Conservation (phyloP, 2,888 invertebrate species). For the Orthosia incerta region DNA sequence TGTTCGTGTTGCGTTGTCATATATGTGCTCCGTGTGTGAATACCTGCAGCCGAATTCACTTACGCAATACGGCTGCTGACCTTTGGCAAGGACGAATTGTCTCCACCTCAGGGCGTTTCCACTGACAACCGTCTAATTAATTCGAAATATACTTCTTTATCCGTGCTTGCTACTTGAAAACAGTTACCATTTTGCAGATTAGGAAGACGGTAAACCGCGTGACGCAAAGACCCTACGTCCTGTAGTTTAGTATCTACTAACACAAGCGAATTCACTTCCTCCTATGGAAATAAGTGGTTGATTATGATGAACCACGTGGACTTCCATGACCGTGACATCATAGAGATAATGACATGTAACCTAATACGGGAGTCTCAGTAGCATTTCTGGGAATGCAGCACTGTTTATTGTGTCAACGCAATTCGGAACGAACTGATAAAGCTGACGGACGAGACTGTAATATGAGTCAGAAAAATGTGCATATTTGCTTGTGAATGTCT, state of each 20-base stretch:
- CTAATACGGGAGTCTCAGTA: constrained; percentile 14
- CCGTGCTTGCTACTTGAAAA: background rate
- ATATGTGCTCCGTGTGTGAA: background rate
- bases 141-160: background rate
- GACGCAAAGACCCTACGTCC: constrained; percentile 12
- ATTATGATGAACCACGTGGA: constrained; percentile 12
- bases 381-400: constrained; percentile 27
- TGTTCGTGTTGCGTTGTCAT: background rate
- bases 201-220: constrained; percentile 7
- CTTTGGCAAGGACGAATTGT: background rate
- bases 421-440: constrained; percentile 21
- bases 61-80: no score
- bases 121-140: background rate
- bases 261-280: constrained; percentile 34
- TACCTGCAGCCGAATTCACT: no score
- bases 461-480: constrained; percentile 31
- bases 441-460: constrained; percentile 6
- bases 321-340: constrained; percentile 39
- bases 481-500: constrained; percentile 26
- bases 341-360: constrained; percentile 16
- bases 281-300: constrained; percentile 13
- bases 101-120: background rate
- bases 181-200: background rate
- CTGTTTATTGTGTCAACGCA: constrained; percentile 16
- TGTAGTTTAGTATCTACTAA: constrained; percentile 12